Percentiles rank a stretch among this genome's conserved stretches.
These are phyloP conservation scores for Knipowitschia caucasica DNA, from an alignment of 2,797 vertebrate species.

Conservation along the genomic window DNA sequence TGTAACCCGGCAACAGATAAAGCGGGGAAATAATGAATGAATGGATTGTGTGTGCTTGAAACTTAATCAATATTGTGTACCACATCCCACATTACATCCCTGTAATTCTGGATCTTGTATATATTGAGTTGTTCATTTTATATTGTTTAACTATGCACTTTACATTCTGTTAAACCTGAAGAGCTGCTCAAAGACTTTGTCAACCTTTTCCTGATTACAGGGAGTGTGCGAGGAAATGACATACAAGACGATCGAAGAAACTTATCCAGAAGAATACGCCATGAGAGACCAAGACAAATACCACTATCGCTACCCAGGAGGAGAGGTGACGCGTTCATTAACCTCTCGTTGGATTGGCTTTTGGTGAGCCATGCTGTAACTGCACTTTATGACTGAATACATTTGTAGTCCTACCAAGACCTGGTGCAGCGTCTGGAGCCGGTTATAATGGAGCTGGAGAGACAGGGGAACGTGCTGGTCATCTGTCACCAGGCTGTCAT, in stretches of 20 bases:
- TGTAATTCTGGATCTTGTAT: too few relatives aligned
- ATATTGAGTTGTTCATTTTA: too few relatives aligned
- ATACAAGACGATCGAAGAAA: conserved; percentile 88
- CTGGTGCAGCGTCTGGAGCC: conserved; percentile 91
- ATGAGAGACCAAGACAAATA: conserved; percentile 92
- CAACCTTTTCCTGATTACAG: conserved; percentile 30
- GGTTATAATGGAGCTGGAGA: conserved; percentile 93
- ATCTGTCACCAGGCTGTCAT: conserved; percentile 92
- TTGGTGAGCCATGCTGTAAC: background rate
- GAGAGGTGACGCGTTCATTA: conserved; percentile 77
- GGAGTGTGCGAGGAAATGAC: conserved; percentile 88
- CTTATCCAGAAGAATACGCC: conserved; percentile 86
- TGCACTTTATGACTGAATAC: background rate
- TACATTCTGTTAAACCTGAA: too few relatives aligned
- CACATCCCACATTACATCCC: too few relatives aligned
- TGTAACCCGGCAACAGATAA: too few relatives aligned
- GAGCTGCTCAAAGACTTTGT: too few relatives aligned
- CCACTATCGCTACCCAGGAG: conserved; percentile 90
- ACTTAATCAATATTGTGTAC: too few relatives aligned
- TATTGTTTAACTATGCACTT: too few relatives aligned
- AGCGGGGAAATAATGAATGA: too few relatives aligned
- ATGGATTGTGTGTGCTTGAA: too few relatives aligned
- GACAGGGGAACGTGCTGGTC: conserved; percentile 91
- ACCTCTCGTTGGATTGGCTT: background rate
- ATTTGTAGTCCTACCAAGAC: conserved; percentile 86